phyloP scores from a whole-genome alignment of 2,888 invertebrate genomes.

The Drosophila melanosoma region DNA sequence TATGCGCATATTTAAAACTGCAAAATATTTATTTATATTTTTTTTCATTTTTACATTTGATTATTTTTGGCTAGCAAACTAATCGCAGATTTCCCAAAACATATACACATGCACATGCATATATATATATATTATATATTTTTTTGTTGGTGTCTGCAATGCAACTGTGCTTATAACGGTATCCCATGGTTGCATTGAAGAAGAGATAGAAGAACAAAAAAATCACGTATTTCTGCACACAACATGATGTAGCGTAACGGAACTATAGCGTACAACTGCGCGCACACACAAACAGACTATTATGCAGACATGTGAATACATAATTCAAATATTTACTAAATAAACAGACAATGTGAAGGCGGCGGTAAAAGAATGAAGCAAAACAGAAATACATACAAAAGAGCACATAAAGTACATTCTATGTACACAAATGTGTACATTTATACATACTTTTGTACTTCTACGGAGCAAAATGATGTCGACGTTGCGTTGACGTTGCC shows the following conservation, averaged over 20 bases:
- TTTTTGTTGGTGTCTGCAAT: constrained; percentile 8
- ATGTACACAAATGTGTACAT: neutral
- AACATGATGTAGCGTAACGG: constrained; percentile 62
- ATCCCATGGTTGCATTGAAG: constrained; percentile 36
- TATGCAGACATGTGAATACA: constrained; percentile 32
- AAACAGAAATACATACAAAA: constrained; percentile 28
- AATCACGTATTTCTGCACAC: constrained; percentile 32
- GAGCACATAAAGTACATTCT: constrained; percentile 10
- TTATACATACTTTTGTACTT: constrained; percentile 15
- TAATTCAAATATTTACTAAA: constrained; percentile 69
- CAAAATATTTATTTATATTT: constrained; percentile 25
- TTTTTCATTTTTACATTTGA: constrained; percentile 14
- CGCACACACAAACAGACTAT: constrained; percentile 6
- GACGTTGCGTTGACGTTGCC: constrained; percentile 37
- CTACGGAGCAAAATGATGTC: constrained; percentile 41
- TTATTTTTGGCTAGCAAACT: constrained; percentile 14
- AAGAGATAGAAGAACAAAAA: constrained; percentile 9
- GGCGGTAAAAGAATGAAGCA: constrained; percentile 43
- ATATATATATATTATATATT: neutral
- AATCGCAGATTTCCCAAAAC: constrained; percentile 14
- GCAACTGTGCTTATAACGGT: constrained; percentile 42
- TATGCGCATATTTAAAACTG: constrained; percentile 40
- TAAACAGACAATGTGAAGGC: constrained; percentile 67
- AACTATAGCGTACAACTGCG: constrained; percentile 47
- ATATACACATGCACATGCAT: neutral